phyloP scores from a whole-genome alignment of 2,797 vertebrate species.

The Anolis apletophallus region DNA sequence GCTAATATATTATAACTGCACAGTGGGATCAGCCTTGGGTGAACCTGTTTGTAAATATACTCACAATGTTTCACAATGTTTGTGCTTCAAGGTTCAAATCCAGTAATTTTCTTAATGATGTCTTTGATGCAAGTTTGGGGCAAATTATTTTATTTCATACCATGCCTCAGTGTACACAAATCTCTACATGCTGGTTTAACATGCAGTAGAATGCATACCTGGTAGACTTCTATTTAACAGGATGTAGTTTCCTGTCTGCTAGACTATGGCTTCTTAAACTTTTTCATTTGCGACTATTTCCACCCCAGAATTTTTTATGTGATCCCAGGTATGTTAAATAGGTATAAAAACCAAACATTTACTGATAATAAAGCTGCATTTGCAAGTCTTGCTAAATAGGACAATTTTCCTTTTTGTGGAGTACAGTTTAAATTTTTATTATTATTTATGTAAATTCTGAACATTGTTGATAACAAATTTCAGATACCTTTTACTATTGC shows the following conservation, averaged over 20 bases:
- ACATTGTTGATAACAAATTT: too few species aligned
- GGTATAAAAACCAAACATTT: too few species aligned
- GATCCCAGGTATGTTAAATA: too few species aligned
- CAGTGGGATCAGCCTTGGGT: neutral
- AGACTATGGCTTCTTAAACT: too few species aligned
- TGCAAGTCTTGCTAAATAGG: too few species aligned
- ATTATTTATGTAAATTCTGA: too few species aligned
- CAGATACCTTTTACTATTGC: too few species aligned
- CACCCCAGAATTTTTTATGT: too few species aligned
- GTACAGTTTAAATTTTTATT: too few species aligned
- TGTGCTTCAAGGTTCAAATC: neutral
- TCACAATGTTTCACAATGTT: neutral
- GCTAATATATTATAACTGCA: neutral
- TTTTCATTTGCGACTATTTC: too few species aligned
- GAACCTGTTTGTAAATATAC: constrained; percentile 5
- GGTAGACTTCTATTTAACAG: neutral
- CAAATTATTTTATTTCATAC: neutral
- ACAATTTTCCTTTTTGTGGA: too few species aligned
- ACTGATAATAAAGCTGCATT: too few species aligned
- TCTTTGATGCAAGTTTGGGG: neutral
- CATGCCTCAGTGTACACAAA: neutral
- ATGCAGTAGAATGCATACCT: neutral
- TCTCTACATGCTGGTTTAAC: neutral
- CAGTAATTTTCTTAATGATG: neutral
- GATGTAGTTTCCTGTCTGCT: neutral